Percentiles rank a stretch among this genome's conserved stretches.
Evolutionary conservation across 2,888 invertebrate genomes (phyloP).

Genomic region (Tubulanus polymorphus): DNA sequence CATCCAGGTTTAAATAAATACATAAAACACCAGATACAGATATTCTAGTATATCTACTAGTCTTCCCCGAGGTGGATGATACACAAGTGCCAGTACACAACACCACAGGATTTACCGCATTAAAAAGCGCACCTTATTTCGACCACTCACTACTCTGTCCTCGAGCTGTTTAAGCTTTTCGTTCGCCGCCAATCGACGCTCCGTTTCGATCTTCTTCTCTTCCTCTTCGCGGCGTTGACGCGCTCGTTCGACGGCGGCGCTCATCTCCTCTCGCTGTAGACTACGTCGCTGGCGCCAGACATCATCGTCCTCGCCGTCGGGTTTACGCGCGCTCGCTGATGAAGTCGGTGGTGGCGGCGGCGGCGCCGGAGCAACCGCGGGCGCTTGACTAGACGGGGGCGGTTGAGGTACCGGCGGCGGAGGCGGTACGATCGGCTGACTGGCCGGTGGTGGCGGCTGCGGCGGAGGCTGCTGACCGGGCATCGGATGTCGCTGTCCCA

Average conservation of each 20-base stretch:
- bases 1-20: too few species aligned
- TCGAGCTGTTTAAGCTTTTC: slow-evolving; percentile 69
- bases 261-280: slow-evolving; percentile 57
- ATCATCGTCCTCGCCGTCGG: slow-evolving; percentile 61
- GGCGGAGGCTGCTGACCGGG: neutral
- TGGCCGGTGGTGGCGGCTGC: neutral
- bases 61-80: too few species aligned
- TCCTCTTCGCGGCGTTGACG: slow-evolving; percentile 81
- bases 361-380: neutral
- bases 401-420: neutral
- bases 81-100: too few species aligned
- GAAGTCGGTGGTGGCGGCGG: slow-evolving; percentile 34
- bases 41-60: too few species aligned
- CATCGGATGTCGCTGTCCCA: neutral
- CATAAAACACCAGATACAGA: too few species aligned
- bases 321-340: slow-evolving; percentile 29
- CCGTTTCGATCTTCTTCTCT: slow-evolving; percentile 61
- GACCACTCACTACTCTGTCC: too few species aligned
- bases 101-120: too few species aligned
- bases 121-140: too few species aligned
- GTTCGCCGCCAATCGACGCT: slow-evolving; percentile 59
- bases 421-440: neutral
- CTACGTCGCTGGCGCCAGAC: slow-evolving; percentile 69
- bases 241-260: slow-evolving; percentile 74
- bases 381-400: neutral